A percentile compares a stretch with the other conserved stretches of the same genome.
These are phyloP conservation scores for Diplosoma virens DNA, from an alignment of 23 tunicate genomes.

Conservation along the genomic window DNA sequence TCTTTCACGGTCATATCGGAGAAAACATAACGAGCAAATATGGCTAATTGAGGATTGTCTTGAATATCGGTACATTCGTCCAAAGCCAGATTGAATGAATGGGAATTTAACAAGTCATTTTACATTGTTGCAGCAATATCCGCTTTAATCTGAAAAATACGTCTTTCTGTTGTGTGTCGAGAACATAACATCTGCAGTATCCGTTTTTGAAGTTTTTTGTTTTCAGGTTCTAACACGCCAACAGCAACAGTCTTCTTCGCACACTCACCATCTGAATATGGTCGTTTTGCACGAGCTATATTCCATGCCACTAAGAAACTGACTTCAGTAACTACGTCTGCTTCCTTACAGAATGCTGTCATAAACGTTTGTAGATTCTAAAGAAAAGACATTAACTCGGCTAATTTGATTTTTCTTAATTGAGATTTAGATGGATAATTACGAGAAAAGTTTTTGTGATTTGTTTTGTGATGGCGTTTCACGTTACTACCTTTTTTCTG, in stretches of 20 bases:
- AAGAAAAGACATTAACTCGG: conserved; percentile 10
- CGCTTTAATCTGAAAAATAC: background rate
- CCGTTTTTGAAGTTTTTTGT: background rate
- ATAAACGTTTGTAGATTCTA: background rate
- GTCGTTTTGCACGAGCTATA: background rate
- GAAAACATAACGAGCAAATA: conserved; percentile 10
- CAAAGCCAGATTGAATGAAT: conserved; percentile 5
- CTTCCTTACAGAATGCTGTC: conserved; percentile 14
- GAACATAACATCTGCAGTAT: conserved; percentile 10
- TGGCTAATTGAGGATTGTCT: conserved; percentile 12
- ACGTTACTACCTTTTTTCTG: conserved; percentile 8
- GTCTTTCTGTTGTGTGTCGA: conserved; percentile 12
- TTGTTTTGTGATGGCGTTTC: conserved; percentile 2
- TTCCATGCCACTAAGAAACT: conserved; percentile 3
- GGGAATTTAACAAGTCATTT: conserved; percentile 20
- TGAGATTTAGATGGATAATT: conserved; percentile 4
- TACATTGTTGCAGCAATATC: conserved; percentile 9
- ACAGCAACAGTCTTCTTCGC: background rate
- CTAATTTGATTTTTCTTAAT: conserved; percentile 15
- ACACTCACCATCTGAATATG: background rate
- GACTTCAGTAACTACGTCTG: background rate
- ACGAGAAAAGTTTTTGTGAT: conserved; percentile 16
- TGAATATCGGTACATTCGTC: conserved; percentile 8
- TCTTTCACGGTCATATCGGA: background rate
- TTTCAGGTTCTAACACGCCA: background rate